Conservation (phyloP, 2,113 vertebrate genomes). For the Hucho hucho region DNA sequence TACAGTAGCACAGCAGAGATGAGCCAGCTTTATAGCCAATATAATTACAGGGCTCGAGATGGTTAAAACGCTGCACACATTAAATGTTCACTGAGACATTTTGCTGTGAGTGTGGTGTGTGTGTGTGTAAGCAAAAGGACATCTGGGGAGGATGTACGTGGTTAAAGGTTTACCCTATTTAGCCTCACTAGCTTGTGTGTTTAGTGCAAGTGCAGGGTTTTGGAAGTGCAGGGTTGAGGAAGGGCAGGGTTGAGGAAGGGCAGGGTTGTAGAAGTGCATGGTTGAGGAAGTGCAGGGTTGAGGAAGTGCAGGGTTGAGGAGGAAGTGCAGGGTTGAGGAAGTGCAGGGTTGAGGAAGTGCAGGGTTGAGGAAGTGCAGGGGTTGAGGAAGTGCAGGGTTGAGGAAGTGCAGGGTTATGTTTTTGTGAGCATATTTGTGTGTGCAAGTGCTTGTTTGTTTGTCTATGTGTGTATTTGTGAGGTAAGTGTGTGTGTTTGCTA, state of each 20-base stretch:
- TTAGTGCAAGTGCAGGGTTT: not conserved
- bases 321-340: too few species aligned
- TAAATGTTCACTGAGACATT: slow-evolving; percentile 67
- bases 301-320: too few species aligned
- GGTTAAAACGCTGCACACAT: slow-evolving; percentile 51
- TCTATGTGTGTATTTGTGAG: slow-evolving; percentile 5
- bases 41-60: slow-evolving; percentile 58
- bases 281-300: too few species aligned
- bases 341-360: too few species aligned
- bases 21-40: slow-evolving; percentile 48
- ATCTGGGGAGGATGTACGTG: slow-evolving; percentile 20
- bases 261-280: too few species aligned
- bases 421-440: slow-evolving; percentile 4
- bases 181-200: not conserved
- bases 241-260: too few species aligned
- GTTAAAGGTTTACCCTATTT: not conserved
- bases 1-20: slow-evolving; percentile 13
- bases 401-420: not conserved
- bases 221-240: not conserved
- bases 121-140: slow-evolving; percentile 46
- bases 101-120: slow-evolving; percentile 15
- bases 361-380: too few species aligned
- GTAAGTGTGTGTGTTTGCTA: slow-evolving; percentile 6
- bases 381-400: too few species aligned
- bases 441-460: not conserved